Conservation (phyloP, 2,113 vertebrate species). For the Spheniscus mendiculus region DNA sequence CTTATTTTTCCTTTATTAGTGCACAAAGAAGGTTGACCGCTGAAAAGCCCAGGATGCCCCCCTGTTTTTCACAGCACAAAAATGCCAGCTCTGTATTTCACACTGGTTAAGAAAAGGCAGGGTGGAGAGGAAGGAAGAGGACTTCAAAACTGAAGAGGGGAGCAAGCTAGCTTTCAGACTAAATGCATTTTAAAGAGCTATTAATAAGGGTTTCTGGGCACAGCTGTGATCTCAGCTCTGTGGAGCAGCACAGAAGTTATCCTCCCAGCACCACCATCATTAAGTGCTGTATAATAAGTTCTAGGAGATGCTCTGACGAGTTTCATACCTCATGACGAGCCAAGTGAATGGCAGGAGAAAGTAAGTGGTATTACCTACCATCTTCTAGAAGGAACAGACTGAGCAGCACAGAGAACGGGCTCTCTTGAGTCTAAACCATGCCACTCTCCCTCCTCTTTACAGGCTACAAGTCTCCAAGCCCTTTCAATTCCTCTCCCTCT, state of each 20-base stretch:
- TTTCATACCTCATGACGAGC: accelerated
- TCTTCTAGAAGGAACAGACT: neutral
- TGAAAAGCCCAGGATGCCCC: neutral
- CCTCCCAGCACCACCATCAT: neutral
- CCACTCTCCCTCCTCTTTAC: neutral
- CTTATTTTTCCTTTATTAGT: neutral
- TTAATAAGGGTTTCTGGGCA: neutral
- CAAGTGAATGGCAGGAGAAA: neutral
- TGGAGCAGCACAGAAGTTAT: neutral
- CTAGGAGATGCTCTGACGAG: neutral
- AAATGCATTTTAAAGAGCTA: neutral
- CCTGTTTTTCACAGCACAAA: neutral
- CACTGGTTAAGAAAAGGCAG: neutral
- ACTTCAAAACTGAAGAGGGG: neutral
- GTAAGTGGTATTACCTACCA: neutral
- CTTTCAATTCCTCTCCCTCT: neutral
- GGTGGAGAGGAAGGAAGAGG: neutral
- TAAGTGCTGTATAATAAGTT: neutral
- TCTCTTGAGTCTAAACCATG: neutral
- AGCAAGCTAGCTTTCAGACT: neutral
- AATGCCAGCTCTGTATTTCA: neutral
- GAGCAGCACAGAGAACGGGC: neutral
- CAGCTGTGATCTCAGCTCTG: neutral
- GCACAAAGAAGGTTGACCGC: neutral
- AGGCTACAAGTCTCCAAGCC: neutral